phyloP scores from a whole-genome alignment of 2,888 invertebrate genomes.

The Plagiodera versicolora region DNA sequence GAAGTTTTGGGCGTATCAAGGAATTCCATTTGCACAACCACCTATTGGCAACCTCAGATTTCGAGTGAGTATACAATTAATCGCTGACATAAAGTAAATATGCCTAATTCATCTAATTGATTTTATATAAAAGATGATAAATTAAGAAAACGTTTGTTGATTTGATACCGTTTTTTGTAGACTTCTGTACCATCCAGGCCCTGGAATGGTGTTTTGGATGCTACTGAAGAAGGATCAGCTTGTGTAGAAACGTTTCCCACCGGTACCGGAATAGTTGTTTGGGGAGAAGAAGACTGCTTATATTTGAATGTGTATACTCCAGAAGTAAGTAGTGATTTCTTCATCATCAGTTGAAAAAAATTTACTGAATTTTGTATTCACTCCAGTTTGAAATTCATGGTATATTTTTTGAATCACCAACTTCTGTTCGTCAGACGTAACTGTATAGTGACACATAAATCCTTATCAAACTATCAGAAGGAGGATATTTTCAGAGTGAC shows the following conservation, averaged over 20 bases:
- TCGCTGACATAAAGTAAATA: too few relatives aligned
- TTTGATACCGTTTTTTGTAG: constrained; percentile 18
- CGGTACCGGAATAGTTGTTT: constrained; percentile 6
- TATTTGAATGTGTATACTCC: constrained; percentile 43
- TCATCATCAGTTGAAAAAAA: neutral
- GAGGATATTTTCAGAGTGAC: too few relatives aligned
- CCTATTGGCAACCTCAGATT: constrained; percentile 29
- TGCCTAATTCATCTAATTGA: too few relatives aligned
- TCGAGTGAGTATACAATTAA: constrained; percentile 20
- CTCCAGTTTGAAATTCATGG: too few relatives aligned
- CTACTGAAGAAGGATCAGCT: constrained; percentile 22
- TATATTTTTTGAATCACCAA: too few relatives aligned
- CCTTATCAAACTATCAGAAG: too few relatives aligned
- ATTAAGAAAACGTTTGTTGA: too few relatives aligned
- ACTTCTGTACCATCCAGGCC: constrained; percentile 25
- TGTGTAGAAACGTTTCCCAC: constrained; percentile 30
- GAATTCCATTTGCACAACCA: constrained; percentile 32
- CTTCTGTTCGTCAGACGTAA: too few relatives aligned
- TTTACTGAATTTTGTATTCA: too few relatives aligned
- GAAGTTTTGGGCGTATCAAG: constrained; percentile 27
- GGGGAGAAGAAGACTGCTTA: constrained; percentile 43
- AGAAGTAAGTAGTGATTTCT: constrained; percentile 27
- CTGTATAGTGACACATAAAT: too few relatives aligned
- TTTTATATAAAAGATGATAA: too few relatives aligned
- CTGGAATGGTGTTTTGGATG: constrained; percentile 35